phyloP scores from a whole-genome alignment of 2,888 invertebrate genomes.

The Papilio protenor region DNA sequence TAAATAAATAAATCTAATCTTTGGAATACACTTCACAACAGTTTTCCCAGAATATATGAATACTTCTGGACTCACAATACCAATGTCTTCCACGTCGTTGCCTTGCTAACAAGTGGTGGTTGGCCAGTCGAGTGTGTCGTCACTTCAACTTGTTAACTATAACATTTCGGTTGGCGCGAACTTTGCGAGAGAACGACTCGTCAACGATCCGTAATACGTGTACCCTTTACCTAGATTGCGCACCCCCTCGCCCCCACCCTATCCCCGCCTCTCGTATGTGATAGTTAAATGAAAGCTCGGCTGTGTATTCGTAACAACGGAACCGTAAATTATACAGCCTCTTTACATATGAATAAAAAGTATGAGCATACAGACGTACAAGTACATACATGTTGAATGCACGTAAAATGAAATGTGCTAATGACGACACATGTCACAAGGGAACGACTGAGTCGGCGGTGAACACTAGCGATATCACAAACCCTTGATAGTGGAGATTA shows the following conservation, averaged over 20 bases:
- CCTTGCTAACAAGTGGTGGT: not conserved
- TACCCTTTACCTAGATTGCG: conserved; percentile 23
- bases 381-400: conserved; percentile 20
- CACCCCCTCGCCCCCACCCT: not conserved
- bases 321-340: conserved; percentile 25
- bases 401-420: conserved; percentile 13
- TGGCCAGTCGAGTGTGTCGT: not conserved
- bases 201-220: conserved; percentile 8
- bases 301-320: conserved; percentile 21
- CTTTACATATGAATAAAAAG: conserved; percentile 26
- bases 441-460: not conserved
- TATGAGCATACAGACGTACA: not conserved
- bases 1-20: not conserved
- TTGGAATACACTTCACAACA: not conserved
- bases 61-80: not conserved
- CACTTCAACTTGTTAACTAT: not conserved
- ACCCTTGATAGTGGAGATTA: not conserved
- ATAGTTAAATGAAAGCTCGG: conserved; percentile 22
- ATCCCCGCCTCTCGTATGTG: not conserved
- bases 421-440: not conserved
- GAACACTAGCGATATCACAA: not conserved
- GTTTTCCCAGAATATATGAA: too few species aligned
- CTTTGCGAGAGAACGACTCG: not conserved
- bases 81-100: not conserved
- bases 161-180: conserved; percentile 7